These are phyloP conservation scores for Probosciger aterrimus DNA, from an alignment of 2,113 vertebrate species.

Conservation along the genomic window DNA sequence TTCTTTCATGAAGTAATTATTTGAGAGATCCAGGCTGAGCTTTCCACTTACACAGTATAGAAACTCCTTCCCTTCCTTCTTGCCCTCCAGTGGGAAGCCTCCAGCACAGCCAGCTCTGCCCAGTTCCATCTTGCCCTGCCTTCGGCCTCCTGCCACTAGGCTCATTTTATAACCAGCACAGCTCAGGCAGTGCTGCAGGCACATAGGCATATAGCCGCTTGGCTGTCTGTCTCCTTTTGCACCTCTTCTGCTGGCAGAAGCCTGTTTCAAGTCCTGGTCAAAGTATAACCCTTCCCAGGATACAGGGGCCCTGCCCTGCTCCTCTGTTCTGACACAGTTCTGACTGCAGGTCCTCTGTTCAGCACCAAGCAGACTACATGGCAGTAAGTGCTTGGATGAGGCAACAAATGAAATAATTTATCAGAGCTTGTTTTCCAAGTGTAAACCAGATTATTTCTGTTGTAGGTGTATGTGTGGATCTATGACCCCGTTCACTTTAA, in stretches of 20 bases:
- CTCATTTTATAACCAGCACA: background rate
- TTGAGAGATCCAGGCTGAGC: background rate
- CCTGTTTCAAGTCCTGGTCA: background rate
- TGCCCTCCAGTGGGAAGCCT: background rate
- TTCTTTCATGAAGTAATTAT: background rate
- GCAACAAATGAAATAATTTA: background rate
- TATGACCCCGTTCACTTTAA: conserved; percentile 98
- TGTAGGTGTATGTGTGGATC: conserved; percentile 96
- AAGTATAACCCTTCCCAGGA: background rate
- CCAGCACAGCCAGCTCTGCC: background rate
- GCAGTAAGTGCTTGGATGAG: background rate
- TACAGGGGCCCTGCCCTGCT: rapidly evolving
- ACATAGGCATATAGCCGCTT: background rate
- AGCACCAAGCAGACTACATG: background rate
- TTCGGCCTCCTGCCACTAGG: background rate
- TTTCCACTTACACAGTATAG: background rate
- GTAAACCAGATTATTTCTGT: conserved; percentile 41
- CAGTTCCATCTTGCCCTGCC: background rate
- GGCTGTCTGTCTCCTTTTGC: background rate
- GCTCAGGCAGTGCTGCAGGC: background rate
- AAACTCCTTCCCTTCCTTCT: background rate
- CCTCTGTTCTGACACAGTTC: rapidly evolving
- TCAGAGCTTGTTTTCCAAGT: background rate
- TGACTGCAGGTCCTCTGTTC: background rate
- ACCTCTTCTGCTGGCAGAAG: background rate